These are phyloP conservation scores for Ceyx cyanopectus DNA, from an alignment of 2,113 vertebrate genomes.

Conservation along the genomic window DNA sequence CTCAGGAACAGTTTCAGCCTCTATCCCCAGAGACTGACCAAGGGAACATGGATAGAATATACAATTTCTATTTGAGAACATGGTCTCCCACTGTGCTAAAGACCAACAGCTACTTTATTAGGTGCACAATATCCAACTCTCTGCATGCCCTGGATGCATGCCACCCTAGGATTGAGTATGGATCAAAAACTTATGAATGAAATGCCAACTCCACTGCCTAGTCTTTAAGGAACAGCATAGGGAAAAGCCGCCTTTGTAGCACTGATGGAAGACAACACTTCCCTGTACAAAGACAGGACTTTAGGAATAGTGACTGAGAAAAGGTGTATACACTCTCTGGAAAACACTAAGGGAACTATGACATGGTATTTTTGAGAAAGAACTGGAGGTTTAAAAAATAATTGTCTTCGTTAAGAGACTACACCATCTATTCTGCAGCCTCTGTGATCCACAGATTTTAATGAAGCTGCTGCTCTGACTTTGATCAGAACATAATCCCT, in stretches of 20 bases:
- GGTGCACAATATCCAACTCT: background rate
- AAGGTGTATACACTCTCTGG: background rate
- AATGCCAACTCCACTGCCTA: background rate
- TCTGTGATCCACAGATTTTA: background rate
- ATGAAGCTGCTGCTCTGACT: background rate
- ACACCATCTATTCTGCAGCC: background rate
- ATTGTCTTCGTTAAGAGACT: background rate
- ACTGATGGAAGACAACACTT: background rate
- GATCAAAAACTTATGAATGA: background rate
- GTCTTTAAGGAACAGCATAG: background rate
- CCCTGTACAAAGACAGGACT: background rate
- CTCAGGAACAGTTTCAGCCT: background rate
- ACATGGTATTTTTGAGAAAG: background rate
- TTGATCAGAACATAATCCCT: background rate
- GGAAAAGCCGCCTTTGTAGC: background rate
- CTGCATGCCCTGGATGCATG: background rate
- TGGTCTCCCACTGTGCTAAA: background rate
- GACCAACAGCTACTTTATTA: background rate
- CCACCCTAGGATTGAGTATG: background rate
- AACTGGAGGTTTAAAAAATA: background rate
- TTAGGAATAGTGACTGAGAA: background rate
- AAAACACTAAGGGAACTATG: background rate
- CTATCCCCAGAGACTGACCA: background rate
- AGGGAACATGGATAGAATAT: background rate
- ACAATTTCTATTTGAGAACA: background rate